A percentile compares a stretch with the other conserved stretches of the same genome.
Conservation (phyloP, 2,888 invertebrate genomes). For the Acanthoscelides obtectus region DNA sequence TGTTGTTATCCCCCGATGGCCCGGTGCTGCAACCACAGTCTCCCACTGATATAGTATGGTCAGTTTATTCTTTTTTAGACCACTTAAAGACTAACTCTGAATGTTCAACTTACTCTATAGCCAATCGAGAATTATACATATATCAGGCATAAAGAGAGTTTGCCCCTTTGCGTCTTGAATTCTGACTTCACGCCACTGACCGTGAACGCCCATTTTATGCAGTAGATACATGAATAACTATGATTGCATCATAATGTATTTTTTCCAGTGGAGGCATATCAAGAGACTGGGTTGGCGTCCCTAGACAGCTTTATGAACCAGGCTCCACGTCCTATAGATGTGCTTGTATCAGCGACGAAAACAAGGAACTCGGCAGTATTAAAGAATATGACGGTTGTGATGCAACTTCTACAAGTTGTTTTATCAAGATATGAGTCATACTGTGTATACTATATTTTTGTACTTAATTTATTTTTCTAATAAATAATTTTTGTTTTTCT, state of each 20-base stretch:
- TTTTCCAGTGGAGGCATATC: conserved; percentile 79
- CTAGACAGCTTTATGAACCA: conserved; percentile 73
- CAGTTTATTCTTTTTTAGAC: too few relatives aligned
- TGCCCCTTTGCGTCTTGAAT: too few relatives aligned
- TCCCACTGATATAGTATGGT: too few relatives aligned
- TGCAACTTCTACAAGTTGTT: conserved; percentile 53
- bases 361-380: conserved; percentile 50
- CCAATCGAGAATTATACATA: too few relatives aligned
- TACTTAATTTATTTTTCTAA: not conserved
- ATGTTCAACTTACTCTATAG: too few relatives aligned
- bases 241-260: too few relatives aligned
- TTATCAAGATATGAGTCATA: conserved; percentile 31
- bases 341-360: conserved; percentile 67
- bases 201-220: too few relatives aligned
- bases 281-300: conserved; percentile 86
- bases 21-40: too few relatives aligned
- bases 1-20: too few relatives aligned
- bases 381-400: conserved; percentile 65
- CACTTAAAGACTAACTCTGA: too few relatives aligned
- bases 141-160: too few relatives aligned
- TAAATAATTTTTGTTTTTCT: not conserved
- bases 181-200: too few relatives aligned
- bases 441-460: not conserved
- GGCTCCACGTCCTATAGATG: conserved; percentile 68
- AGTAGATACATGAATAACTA: not conserved